Evolutionary conservation across 2,888 invertebrate genomes (phyloP).

Genomic region (Dione vanillae): DNA sequence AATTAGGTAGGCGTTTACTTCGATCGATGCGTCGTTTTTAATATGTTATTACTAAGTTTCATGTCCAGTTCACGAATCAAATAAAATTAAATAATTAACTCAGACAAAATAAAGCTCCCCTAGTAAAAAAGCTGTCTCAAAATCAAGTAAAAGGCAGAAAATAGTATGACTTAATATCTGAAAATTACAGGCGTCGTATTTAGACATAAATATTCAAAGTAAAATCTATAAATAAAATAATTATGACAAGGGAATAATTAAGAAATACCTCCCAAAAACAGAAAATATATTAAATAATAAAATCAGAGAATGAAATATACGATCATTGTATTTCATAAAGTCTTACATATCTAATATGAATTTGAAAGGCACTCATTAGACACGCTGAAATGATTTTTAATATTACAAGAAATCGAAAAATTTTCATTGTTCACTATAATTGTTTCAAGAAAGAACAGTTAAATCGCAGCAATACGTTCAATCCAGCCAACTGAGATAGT

Average conservation of each 20-base stretch:
- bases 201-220: not conserved
- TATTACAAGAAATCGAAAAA: conserved; percentile 28
- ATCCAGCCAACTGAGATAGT: conserved; percentile 37
- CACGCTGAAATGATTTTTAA: conserved; percentile 34
- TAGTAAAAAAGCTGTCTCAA: not conserved
- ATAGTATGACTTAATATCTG: not conserved
- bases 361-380: conserved; percentile 16
- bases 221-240: no score
- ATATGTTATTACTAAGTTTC: no score
- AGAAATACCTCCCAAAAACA: no score
- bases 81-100: not conserved
- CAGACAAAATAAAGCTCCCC: not conserved
- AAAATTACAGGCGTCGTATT: not conserved
- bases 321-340: no score
- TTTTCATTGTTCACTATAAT: conserved; percentile 54
- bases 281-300: no score
- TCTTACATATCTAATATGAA: not conserved
- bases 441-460: conserved; percentile 58
- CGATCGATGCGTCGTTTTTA: no score
- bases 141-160: not conserved
- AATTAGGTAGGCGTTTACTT: no score
- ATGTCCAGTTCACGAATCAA: not conserved
- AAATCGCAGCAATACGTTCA: conserved; percentile 42
- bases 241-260: no score
- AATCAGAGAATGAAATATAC: no score